phyloP scores from a whole-genome alignment of 1,140 invertebrate genomes.

The Pemphigus obesinymphae region DNA sequence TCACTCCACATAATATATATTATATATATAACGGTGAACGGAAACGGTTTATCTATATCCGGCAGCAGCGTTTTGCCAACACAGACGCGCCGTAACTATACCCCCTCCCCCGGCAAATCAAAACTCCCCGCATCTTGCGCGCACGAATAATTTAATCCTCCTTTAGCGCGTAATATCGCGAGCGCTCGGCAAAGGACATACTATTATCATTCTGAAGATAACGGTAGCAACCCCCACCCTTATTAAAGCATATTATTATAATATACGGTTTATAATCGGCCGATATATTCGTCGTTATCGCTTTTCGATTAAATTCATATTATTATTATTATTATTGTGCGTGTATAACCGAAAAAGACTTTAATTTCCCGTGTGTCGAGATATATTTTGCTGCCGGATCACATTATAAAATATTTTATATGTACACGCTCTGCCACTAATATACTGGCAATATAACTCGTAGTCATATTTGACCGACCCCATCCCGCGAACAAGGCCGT shows the following conservation, averaged over 20 bases:
- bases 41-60: slow-evolving; percentile 23
- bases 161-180: neutral
- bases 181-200: neutral
- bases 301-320: slow-evolving; percentile 11
- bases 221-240: too few relatives aligned
- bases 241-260: too few relatives aligned
- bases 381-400: too few relatives aligned
- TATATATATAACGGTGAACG: neutral
- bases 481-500: too few relatives aligned
- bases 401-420: too few relatives aligned
- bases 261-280: neutral
- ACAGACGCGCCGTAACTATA: neutral
- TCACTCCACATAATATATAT: too few relatives aligned
- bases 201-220: too few relatives aligned
- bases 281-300: neutral
- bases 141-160: neutral
- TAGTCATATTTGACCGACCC: neutral
- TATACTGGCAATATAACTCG: neutral
- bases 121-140: neutral
- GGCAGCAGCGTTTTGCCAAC: neutral
- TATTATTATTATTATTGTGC: too few relatives aligned
- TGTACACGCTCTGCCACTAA: too few relatives aligned
- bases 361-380: slow-evolving; percentile 4
- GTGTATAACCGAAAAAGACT: neutral
- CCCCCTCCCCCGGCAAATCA: neutral